phyloP scores from a whole-genome alignment of 1,140 invertebrate species.

The Nilaparvata lugens region DNA sequence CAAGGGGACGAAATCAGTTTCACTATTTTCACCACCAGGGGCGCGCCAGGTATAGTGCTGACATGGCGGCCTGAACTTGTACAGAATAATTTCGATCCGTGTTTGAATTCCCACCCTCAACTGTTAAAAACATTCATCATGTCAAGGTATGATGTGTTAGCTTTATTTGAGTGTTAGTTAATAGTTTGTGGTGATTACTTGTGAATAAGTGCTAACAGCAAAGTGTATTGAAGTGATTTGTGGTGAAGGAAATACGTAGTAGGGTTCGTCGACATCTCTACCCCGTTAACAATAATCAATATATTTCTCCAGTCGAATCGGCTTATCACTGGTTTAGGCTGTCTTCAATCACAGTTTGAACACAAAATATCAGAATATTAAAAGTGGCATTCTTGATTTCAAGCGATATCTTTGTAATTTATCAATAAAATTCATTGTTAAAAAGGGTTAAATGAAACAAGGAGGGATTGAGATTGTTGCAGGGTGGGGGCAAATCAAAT shows the following conservation, averaged over 20 bases:
- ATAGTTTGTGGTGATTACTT: slow-evolving; percentile 5
- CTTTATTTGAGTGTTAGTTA: slow-evolving; percentile 3
- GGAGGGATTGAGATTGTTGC: slow-evolving; percentile 9
- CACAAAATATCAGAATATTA: background rate
- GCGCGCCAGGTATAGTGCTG: slow-evolving; percentile 16
- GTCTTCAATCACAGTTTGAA: background rate
- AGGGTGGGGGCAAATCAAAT: slow-evolving; percentile 21
- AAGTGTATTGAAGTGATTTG: background rate
- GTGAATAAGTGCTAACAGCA: background rate
- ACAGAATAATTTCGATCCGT: slow-evolving; percentile 16
- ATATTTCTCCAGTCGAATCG: slow-evolving; percentile 12
- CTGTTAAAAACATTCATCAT: slow-evolving; percentile 13
- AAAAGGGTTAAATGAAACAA: slow-evolving; percentile 24
- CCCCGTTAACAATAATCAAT: slow-evolving; percentile 18
- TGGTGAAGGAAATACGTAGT: slow-evolving; percentile 19
- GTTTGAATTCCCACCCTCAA: slow-evolving; percentile 14
- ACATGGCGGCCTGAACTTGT: slow-evolving; percentile 20
- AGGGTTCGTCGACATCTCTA: slow-evolving; percentile 22
- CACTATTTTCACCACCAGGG: background rate
- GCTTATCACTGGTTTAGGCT: background rate
- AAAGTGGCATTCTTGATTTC: background rate
- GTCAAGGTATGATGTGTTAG: slow-evolving; percentile 13
- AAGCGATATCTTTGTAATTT: background rate
- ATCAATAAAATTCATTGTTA: slow-evolving; percentile 15
- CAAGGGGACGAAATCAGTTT: too few relatives aligned